Conservation (phyloP, 2,888 invertebrate species). For the Stenoptilia bipunctidactyla region DNA sequence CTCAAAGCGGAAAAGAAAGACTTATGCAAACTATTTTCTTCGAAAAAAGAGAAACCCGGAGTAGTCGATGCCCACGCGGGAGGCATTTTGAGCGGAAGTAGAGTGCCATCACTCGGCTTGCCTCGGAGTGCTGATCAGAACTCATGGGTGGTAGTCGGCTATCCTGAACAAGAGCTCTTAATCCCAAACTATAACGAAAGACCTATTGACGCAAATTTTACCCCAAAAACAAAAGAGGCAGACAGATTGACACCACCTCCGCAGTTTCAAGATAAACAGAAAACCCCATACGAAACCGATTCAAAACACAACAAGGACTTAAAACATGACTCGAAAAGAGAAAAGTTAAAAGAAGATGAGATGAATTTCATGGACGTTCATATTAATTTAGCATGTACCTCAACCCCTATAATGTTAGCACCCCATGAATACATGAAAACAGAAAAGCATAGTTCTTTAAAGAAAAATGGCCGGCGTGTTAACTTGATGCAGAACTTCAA, state of each 20-base stretch:
- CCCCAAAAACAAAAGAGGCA: slow-evolving; percentile 31
- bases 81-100: slow-evolving; percentile 43
- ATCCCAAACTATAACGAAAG: slow-evolving; percentile 59
- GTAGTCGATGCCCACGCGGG: slow-evolving; percentile 43
- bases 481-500: slow-evolving; percentile 56
- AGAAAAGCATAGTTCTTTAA: slow-evolving; percentile 16
- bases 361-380: slow-evolving; percentile 51
- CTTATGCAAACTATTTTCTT: slow-evolving; percentile 48
- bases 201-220: slow-evolving; percentile 35
- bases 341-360: slow-evolving; percentile 56
- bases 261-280: slow-evolving; percentile 58
- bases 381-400: slow-evolving; percentile 55
- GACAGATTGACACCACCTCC: slow-evolving; percentile 52
- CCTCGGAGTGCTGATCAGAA: slow-evolving; percentile 47
- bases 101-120: slow-evolving; percentile 56
- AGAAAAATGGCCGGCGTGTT: slow-evolving; percentile 25
- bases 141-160: slow-evolving; percentile 55
- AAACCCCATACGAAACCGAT: slow-evolving; percentile 39
- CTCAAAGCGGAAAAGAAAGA: slow-evolving; percentile 47
- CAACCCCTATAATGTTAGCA: slow-evolving; percentile 62
- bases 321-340: slow-evolving; percentile 55
- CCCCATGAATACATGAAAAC: slow-evolving; percentile 50
- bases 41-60: slow-evolving; percentile 46
- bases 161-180: slow-evolving; percentile 50
- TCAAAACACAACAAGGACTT: slow-evolving; percentile 42